phyloP scores from a whole-genome alignment of 2,888 invertebrate species.

The Clitarchus hookeri region DNA sequence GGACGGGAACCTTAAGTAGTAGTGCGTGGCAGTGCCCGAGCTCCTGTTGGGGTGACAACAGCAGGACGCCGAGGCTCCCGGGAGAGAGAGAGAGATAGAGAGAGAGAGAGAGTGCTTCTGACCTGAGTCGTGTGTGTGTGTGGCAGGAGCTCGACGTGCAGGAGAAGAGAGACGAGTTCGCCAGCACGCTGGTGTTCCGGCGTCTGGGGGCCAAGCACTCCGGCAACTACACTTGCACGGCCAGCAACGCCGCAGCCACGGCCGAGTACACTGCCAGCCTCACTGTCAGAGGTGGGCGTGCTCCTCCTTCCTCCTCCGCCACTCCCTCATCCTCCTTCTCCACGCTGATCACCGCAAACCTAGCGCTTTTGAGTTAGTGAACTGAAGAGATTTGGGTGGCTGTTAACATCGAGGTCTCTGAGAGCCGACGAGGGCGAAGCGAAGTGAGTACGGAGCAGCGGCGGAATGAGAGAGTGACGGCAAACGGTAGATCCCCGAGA shows the following conservation, averaged over 20 bases:
- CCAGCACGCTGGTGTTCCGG: constrained; percentile 45
- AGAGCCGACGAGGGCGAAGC: too few relatives aligned
- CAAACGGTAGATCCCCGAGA: too few relatives aligned
- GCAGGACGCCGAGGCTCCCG: not conserved
- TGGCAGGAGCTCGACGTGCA: not conserved
- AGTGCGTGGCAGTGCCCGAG: too few relatives aligned
- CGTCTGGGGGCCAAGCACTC: constrained; percentile 46
- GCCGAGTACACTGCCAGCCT: constrained; percentile 61
- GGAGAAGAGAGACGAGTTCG: constrained; percentile 41
- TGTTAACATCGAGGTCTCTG: too few relatives aligned
- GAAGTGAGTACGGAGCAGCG: too few relatives aligned
- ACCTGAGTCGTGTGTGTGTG: not conserved
- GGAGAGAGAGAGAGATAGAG: not conserved
- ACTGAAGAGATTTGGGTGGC: too few relatives aligned
- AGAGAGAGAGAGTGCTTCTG: not conserved
- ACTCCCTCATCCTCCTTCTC: constrained; percentile 62
- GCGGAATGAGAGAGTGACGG: too few relatives aligned
- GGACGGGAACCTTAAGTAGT: too few relatives aligned
- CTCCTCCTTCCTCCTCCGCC: constrained; percentile 55
- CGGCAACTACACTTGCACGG: constrained; percentile 67
- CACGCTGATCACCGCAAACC: constrained; percentile 59
- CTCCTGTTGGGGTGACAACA: not conserved
- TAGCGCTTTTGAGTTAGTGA: too few relatives aligned
- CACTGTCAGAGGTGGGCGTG: constrained; percentile 68
- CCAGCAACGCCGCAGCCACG: constrained; percentile 60